A percentile compares a stretch with the other conserved stretches of the same genome.
These are phyloP conservation scores for Stichopus horrens DNA, from an alignment of 53 echinoderm and acorn worm species.

Conservation along the genomic window DNA sequence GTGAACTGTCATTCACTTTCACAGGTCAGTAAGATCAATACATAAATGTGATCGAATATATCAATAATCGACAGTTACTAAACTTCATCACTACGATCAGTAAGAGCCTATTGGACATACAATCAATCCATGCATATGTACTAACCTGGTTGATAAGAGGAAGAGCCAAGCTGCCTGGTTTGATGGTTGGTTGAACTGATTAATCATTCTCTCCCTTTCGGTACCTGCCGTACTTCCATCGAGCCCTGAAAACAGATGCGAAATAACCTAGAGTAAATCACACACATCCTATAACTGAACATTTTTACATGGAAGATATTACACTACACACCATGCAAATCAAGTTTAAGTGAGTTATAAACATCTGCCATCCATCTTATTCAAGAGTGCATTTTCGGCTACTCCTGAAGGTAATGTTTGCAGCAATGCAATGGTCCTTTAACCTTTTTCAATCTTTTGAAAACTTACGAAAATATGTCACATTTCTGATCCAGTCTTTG, in stretches of 20 bases:
- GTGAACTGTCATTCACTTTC: too few species aligned
- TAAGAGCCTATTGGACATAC: neutral
- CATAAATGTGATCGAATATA: too few species aligned
- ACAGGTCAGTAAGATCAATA: too few species aligned
- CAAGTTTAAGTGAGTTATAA: too few species aligned
- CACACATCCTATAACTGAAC: neutral
- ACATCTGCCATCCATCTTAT: too few species aligned
- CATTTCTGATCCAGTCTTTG: constrained; percentile 79
- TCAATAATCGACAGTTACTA: too few species aligned
- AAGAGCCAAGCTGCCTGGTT: constrained; percentile 83
- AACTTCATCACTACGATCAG: neutral
- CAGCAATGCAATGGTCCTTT: neutral
- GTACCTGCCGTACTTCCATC: constrained; percentile 92
- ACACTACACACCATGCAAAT: too few species aligned
- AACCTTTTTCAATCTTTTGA: neutral
- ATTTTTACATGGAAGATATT: neutral
- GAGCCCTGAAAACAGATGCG: constrained; percentile 56
- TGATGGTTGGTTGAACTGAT: constrained; percentile 76
- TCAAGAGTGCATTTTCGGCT: neutral
- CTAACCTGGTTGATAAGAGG: constrained; percentile 94
- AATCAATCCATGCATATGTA: neutral
- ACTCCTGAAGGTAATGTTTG: neutral
- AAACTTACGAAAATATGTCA: constrained; percentile 91
- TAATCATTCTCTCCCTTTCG: constrained; percentile 94
- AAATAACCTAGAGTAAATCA: neutral